Conservation (phyloP, 35 echinoderm and acorn worm species). For the Ptychodera flava region DNA sequence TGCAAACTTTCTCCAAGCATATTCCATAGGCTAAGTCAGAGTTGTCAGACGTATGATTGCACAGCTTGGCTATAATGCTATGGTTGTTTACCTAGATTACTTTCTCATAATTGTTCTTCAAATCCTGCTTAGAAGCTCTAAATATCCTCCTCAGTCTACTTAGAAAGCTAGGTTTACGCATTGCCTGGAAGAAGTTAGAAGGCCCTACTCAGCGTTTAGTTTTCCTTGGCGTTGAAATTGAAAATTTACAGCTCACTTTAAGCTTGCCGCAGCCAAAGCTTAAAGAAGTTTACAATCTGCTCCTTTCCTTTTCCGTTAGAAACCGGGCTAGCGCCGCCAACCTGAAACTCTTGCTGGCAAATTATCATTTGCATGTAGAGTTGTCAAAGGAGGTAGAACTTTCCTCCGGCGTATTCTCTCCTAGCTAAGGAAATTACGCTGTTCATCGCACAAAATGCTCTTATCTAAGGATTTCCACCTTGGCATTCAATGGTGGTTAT, state of each 20-base stretch:
- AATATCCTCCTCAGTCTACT: background rate
- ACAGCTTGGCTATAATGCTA: background rate
- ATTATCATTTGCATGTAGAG: too few species aligned
- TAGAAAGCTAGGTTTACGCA: background rate
- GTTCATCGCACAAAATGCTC: too few species aligned
- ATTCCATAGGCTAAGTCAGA: background rate
- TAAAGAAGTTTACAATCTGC: too few species aligned
- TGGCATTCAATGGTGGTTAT: too few species aligned
- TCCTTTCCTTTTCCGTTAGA: too few species aligned
- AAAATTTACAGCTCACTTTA: background rate
- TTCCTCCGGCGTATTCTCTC: too few species aligned
- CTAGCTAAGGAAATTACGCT: too few species aligned
- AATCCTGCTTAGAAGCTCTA: background rate
- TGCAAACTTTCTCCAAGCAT: background rate
- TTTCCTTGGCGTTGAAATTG: background rate
- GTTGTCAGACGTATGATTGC: background rate
- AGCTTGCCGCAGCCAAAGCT: too few species aligned
- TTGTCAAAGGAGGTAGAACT: too few species aligned
- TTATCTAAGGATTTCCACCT: too few species aligned
- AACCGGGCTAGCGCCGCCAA: too few species aligned
- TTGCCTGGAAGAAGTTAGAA: background rate
- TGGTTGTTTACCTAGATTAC: background rate
- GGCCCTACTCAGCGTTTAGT: background rate
- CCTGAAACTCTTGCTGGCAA: too few species aligned
- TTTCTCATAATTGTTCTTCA: background rate